These are phyloP conservation scores for Nephrocerus scutellatus DNA, from an alignment of 2,888 invertebrate species.

Conservation along the genomic window DNA sequence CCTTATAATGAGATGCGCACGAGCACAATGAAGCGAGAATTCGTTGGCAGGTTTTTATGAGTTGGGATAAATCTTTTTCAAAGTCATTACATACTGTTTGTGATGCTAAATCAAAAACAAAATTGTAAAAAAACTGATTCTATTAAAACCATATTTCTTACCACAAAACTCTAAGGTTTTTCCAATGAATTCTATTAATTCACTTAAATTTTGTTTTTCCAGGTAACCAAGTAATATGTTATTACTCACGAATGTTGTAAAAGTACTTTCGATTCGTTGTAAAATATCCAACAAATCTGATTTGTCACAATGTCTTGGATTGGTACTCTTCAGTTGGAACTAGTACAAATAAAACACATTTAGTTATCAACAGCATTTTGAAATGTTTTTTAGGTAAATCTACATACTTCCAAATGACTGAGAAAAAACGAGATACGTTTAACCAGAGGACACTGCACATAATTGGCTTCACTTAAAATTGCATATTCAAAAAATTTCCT, in stretches of 20 bases:
- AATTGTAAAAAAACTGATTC: background rate
- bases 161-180: slow-evolving; percentile 27
- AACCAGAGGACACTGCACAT: slow-evolving; percentile 35
- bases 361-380: background rate
- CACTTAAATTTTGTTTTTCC: slow-evolving; percentile 35
- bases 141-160: slow-evolving; percentile 18
- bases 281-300: slow-evolving; percentile 31
- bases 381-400: background rate
- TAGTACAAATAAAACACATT: slow-evolving; percentile 14
- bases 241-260: slow-evolving; percentile 30
- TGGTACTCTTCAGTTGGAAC: slow-evolving; percentile 35
- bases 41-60: slow-evolving; percentile 25
- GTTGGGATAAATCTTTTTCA: slow-evolving; percentile 19
- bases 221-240: slow-evolving; percentile 28
- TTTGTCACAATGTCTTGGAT: slow-evolving; percentile 22
- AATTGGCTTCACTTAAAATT: slow-evolving; percentile 29
- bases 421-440: slow-evolving; percentile 41
- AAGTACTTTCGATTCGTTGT: slow-evolving; percentile 25
- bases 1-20: slow-evolving; percentile 26
- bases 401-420: slow-evolving; percentile 36
- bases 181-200: slow-evolving; percentile 33
- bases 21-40: slow-evolving; percentile 34
- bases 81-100: slow-evolving; percentile 17
- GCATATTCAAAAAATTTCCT: slow-evolving; percentile 32
- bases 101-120: background rate